Evolutionary conservation across 1,140 invertebrate genomes (phyloP), one percentile per base, ranked within the genome.

Genomic region (Trichonephila clavata): DNA sequence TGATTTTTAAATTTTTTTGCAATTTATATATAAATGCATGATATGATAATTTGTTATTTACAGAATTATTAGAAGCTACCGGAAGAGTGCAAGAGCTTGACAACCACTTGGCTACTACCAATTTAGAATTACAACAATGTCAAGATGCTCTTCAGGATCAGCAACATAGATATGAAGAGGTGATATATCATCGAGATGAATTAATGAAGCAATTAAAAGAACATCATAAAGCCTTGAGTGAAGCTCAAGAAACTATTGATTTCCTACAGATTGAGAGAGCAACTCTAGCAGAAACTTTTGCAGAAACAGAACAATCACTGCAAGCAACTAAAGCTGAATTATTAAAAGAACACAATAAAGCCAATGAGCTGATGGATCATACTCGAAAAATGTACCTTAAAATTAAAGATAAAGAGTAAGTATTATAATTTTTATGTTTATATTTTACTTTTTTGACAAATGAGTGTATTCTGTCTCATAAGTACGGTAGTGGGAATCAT

Each of bases 131-230:
- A 27, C 94, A 94, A n/a, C 89, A 94, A 83, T 94, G 94, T 57
- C 94, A 92, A 39, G 90, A 94, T 83, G 94, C 94, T 59, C 84
- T 94, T n/a, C 57, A 92, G 59, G 94, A 94, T 39, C 80, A 94
- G 8, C 94, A 94, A 20, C 59, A 59, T 13, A 68, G 50, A 68
- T 71, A 92, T n/a, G 94, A 94, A 27, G 90, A 90, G 2, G 21
- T 60, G 10, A 27, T 50, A 20, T 7, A 16, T 63, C 90, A 92
- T 21, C 50, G 63, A 32, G 94, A 84, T 20, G 71, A 90, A 10
- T 21, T 92, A 16, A 43, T 18, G 18, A 88, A 90, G 24, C 80
- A 94, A n/a, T 21, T 94, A 32, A 77, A 63, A 59, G 94, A 94
- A 27, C 80, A 32, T 13, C 27, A 21, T 71, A n/a, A 60, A n/a